Conservation (phyloP, 1,140 invertebrate species). For the Drosophila erecta region DNA sequence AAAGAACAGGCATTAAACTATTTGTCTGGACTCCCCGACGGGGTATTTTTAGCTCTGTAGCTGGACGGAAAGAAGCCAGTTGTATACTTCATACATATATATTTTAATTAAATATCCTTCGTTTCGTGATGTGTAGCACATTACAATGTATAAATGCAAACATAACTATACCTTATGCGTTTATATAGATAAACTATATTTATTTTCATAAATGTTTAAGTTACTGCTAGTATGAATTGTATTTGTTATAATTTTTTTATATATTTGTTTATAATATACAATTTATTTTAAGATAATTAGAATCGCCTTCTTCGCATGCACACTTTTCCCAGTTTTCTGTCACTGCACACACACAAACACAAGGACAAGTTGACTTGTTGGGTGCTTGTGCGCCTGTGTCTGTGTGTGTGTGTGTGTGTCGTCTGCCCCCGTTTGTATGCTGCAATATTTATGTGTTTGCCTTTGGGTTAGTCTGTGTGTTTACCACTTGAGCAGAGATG, state of each 20-base stretch:
- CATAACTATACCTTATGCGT: too few species aligned
- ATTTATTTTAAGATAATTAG: too few species aligned
- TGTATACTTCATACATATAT: not conserved
- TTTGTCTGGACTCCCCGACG: constrained; percentile 69
- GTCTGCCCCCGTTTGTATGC: constrained; percentile 76
- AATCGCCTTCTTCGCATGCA: not conserved
- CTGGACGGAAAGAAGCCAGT: not conserved
- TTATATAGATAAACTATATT: too few species aligned
- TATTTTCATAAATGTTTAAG: too few species aligned
- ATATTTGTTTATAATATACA: too few species aligned
- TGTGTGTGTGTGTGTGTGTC: constrained; percentile 25
- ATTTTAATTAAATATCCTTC: not conserved
- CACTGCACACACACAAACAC: constrained; percentile 39
- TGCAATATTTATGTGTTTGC: constrained; percentile 68
- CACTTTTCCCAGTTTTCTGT: constrained; percentile 8
- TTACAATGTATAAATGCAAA: too few species aligned
- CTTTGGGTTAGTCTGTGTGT: constrained; percentile 38
- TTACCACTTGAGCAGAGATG: constrained; percentile 68
- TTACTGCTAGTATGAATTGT: too few species aligned
- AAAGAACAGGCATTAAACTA: constrained; percentile 74
- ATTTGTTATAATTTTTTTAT: too few species aligned
- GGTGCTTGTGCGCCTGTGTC: constrained; percentile 44
- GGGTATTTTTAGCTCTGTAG: constrained; percentile 11
- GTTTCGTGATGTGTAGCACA: too few species aligned
- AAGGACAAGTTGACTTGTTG: constrained; percentile 64